Evolutionary conservation across 2,113 vertebrate genomes (phyloP), one percentile per base, ranked within the genome.

Genomic region (Phylloscopus whistleri): DNA sequence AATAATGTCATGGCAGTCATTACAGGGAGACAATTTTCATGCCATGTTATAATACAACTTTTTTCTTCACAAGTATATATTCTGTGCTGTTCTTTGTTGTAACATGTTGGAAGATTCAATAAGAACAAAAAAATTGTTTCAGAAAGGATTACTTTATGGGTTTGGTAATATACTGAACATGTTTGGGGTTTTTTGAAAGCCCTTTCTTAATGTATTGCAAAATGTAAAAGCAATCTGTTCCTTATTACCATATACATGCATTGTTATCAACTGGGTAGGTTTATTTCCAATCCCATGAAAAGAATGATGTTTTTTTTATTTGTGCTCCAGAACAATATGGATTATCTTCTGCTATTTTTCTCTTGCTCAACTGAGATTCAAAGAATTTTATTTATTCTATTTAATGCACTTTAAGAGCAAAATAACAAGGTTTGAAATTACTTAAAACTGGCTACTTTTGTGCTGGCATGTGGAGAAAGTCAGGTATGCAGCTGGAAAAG

Each of bases 281-380:
- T 96, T 43, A 87, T 95, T 69, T 48, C 31, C 81, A 96, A 89
- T 27, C 56, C 73, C 13, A 49, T 84, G 24, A 78, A 94, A 96
- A 89, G 22, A 76, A 69, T 58, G 19, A 64, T 3, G 1, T 1
- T 52, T 90, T 90, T 89, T 86, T 68, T 19, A 74, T 83, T 83
- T 85, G 67, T 83, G 52, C n/a, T 93, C 24, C 59, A 56, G 70
- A 84, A 67, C 67, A 60, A 80, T 78, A 55, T 6, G 85, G 59
- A 52, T 60, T 69, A 37, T 59, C 39, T 90, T 84, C n/a, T 60
- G 6, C 16, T 87, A 30, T 70, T 92, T 84, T 64, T 60, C 41
- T 89, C 10, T 90, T 87, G 31, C 41, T 87, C 27, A 66, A 35
- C 8, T 66, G 73, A 93, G 82, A 80, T 35, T 59, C 16, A 8